These are phyloP conservation scores for Pediacus dermestoides DNA, from an alignment of 2,888 invertebrate genomes.

Conservation along the genomic window DNA sequence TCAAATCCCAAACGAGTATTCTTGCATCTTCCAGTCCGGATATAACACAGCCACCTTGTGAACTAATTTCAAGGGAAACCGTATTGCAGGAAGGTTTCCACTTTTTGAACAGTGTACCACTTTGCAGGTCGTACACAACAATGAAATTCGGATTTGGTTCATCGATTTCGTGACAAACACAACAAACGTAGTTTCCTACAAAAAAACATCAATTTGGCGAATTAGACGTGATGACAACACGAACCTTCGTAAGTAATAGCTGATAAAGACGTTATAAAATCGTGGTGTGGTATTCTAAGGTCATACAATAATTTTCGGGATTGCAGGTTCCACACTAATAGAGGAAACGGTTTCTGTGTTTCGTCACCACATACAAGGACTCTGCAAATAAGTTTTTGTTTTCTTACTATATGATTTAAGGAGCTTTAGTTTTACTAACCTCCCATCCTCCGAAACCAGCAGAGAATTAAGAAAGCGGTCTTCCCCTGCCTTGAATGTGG, in stretches of 20 bases:
- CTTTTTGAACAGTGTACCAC: constrained; percentile 86
- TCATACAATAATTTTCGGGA: constrained; percentile 82
- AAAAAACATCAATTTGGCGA: constrained; percentile 11
- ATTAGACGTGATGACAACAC: constrained; percentile 2
- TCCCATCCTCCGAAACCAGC: constrained; percentile 83
- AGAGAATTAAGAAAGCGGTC: constrained; percentile 85
- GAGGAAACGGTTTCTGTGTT: constrained; percentile 86
- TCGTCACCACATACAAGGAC: constrained; percentile 87
- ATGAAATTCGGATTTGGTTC: constrained; percentile 85
- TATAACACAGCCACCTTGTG: constrained; percentile 77
- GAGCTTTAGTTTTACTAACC: constrained; percentile 50
- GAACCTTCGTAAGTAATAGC: constrained; percentile 81
- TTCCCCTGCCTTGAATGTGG: constrained; percentile 88
- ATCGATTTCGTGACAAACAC: constrained; percentile 65
- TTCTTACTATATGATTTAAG: too few relatives aligned
- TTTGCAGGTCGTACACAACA: constrained; percentile 85
- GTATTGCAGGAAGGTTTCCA: constrained; percentile 86
- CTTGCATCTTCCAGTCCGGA: constrained; percentile 79
- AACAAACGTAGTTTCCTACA: constrained; percentile 68
- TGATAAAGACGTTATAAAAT: constrained; percentile 78
- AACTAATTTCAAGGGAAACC: constrained; percentile 81
- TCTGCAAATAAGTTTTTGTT: constrained; percentile 50
- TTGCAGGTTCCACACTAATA: constrained; percentile 84
- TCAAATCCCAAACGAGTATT: constrained; percentile 82
- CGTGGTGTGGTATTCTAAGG: constrained; percentile 83